Percentiles rank a stretch among this genome's conserved stretches.
Conservation (phyloP, 2,888 invertebrate species). For the Catocala fraxini region DNA sequence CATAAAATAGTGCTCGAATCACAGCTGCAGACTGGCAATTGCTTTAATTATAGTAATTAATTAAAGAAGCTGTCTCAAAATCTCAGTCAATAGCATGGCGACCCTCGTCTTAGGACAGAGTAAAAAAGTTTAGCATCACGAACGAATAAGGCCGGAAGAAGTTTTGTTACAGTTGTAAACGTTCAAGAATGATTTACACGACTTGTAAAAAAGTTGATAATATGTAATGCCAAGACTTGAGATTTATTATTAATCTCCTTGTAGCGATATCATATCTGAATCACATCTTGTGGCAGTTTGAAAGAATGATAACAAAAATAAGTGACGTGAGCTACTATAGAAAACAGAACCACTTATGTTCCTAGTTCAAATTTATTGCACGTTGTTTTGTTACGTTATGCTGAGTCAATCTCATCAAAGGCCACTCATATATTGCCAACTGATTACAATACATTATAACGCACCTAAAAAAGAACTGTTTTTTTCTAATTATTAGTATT, state of each 20-base stretch:
- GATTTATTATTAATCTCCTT: constrained; percentile 60
- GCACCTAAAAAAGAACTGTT: too few species aligned
- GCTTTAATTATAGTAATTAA: background rate
- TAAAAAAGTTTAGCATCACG: constrained; percentile 71
- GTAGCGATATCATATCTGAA: constrained; percentile 39
- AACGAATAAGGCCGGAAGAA: constrained; percentile 66
- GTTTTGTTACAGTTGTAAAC: constrained; percentile 77
- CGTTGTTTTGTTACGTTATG: too few species aligned
- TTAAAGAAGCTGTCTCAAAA: background rate
- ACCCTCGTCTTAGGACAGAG: constrained; percentile 35
- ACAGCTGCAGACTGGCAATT: too few species aligned
- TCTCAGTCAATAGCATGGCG: constrained; percentile 10
- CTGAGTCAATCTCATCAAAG: too few species aligned
- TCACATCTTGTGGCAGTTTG: constrained; percentile 39
- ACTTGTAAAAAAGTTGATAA: constrained; percentile 73
- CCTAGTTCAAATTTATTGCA: background rate
- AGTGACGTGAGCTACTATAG: background rate
- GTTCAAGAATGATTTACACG: constrained; percentile 79
- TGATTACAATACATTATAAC: too few species aligned
- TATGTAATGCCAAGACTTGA: constrained; percentile 54
- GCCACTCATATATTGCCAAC: too few species aligned
- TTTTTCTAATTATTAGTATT: too few species aligned
- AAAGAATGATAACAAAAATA: constrained; percentile 32
- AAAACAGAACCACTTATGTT: background rate
- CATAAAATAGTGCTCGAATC: too few species aligned